A percentile compares a stretch with the other conserved stretches of the same genome.
phyloP scores from a whole-genome alignment of 1,140 invertebrate species.

The Thaumatotibia leucotreta region DNA sequence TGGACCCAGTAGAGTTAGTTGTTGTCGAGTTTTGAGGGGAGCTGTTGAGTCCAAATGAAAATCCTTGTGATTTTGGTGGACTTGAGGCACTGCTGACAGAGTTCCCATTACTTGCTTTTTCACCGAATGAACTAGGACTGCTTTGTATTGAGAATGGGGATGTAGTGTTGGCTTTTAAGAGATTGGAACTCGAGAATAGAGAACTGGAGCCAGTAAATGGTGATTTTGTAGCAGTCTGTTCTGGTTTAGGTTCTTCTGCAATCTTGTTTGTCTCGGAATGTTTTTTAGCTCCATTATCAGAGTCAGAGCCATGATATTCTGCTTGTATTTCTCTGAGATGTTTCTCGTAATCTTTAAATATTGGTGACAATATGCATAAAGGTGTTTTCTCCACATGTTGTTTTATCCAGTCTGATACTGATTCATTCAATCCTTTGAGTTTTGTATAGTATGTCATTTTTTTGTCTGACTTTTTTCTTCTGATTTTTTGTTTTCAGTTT shows the following conservation, averaged over 20 bases:
- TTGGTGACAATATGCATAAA: constrained; percentile 90
- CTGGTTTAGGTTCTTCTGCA: background rate
- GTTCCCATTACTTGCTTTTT: background rate
- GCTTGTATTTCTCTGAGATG: constrained; percentile 81
- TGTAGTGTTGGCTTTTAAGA: background rate
- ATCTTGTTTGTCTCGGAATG: background rate
- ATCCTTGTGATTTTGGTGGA: constrained; percentile 23
- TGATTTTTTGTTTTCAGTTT: constrained; percentile 19
- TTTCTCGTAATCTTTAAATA: constrained; percentile 93
- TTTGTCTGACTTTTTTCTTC: constrained; percentile 37
- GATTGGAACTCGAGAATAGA: constrained; percentile 5
- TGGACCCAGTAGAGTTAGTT: constrained; percentile 40
- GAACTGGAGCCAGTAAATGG: background rate
- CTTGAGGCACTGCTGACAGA: background rate
- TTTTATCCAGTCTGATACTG: constrained; percentile 91
- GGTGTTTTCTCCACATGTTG: constrained; percentile 90
- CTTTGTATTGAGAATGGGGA: background rate
- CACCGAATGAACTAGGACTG: background rate
- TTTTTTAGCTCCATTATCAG: constrained; percentile 15
- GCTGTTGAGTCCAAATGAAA: constrained; percentile 32
- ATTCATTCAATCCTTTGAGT: constrained; percentile 89
- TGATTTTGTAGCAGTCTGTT: background rate
- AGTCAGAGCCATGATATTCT: constrained; percentile 38
- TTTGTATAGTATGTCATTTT: constrained; percentile 79
- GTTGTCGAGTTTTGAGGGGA: constrained; percentile 27